phyloP scores from a whole-genome alignment of 2,797 vertebrate species.

The Molossus molossus region DNA sequence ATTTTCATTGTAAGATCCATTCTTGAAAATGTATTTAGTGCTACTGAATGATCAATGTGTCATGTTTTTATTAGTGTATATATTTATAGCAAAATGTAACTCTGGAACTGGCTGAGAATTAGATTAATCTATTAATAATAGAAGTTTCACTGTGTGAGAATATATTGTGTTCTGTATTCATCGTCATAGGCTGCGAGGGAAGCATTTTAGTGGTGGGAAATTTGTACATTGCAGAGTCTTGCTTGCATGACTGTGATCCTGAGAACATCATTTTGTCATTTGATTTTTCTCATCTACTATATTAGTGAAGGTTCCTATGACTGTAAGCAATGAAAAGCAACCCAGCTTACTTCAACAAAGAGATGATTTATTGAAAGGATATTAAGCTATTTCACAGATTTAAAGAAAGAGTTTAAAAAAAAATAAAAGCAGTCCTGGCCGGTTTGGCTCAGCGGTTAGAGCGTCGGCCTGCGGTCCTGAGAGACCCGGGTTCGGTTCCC shows the following conservation, averaged over 20 bases:
- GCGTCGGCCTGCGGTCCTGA: too few relatives aligned
- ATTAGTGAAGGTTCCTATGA: neutral
- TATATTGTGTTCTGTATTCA: neutral
- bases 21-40: constrained; percentile 45
- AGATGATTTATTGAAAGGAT: neutral
- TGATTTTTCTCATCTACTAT: neutral
- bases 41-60: neutral
- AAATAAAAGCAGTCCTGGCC: neutral
- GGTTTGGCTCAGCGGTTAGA: too few relatives aligned
- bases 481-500: too few relatives aligned
- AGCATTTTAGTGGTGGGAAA: neutral
- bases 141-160: neutral
- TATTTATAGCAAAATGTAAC: constrained; percentile 32
- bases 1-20: neutral
- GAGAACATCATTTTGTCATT: neutral
- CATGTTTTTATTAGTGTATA: neutral
- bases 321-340: constrained; percentile 17
- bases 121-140: neutral
- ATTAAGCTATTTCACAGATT: neutral
- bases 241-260: neutral
- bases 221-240: neutral
- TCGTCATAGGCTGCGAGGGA: neutral
- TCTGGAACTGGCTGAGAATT: neutral
- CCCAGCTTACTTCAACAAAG: neutral
- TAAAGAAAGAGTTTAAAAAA: neutral